Evolutionary conservation across 1,140 invertebrate genomes (phyloP).

Genomic region (Magallana angulata): DNA sequence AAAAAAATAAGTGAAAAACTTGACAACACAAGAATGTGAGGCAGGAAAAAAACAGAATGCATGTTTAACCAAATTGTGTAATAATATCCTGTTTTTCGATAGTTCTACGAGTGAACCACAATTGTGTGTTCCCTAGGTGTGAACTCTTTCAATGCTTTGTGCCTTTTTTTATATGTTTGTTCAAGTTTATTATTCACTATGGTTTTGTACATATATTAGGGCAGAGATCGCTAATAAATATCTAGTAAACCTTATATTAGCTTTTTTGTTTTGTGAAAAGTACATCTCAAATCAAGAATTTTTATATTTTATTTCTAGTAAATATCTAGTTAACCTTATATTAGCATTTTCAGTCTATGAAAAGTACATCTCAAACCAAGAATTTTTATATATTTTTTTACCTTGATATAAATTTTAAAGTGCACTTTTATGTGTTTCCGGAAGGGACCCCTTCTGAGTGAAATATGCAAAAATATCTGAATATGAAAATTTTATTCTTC

Average conservation of each 20-base stretch:
- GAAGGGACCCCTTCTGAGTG: too few species aligned
- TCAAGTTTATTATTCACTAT: slow-evolving; percentile 35
- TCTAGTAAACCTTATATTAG: background rate
- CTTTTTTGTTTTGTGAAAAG: background rate
- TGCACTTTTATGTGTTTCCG: background rate
- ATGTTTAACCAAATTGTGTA: background rate
- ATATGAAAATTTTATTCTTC: too few species aligned
- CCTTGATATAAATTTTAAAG: background rate
- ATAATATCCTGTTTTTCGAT: background rate
- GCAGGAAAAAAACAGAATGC: background rate
- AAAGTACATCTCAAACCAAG: background rate
- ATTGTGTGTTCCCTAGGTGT: background rate
- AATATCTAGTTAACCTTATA: slow-evolving; percentile 9
- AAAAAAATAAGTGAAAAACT: too few species aligned
- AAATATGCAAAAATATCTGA: too few species aligned
- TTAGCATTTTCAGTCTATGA: background rate
- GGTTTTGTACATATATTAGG: slow-evolving; percentile 31
- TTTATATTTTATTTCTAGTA: background rate
- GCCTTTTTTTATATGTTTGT: slow-evolving; percentile 35
- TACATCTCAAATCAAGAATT: background rate
- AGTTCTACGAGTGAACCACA: background rate
- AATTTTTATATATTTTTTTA: too few species aligned
- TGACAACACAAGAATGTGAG: too few species aligned
- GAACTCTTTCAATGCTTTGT: slow-evolving; percentile 37
- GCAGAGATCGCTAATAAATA: slow-evolving; percentile 30